A percentile compares a stretch with the other conserved stretches of the same genome.
phyloP scores from a whole-genome alignment of 2,797 vertebrate genomes.

The Coccyzus lansbergi region DNA sequence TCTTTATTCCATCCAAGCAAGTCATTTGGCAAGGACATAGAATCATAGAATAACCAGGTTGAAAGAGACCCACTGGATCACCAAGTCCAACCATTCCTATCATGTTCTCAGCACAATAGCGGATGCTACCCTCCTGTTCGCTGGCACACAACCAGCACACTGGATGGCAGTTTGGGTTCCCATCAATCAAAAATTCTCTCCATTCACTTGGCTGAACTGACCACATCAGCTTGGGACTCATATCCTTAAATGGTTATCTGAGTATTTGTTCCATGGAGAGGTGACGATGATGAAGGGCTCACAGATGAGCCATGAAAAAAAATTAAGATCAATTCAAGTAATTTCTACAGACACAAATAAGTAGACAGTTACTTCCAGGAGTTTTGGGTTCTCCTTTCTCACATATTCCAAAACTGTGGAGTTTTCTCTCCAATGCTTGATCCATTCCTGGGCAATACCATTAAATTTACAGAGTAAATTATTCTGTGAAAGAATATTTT shows the following conservation, averaged over 20 bases:
- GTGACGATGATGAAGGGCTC: not conserved
- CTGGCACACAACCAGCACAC: fast-evolving
- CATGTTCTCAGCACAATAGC: not conserved
- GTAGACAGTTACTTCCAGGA: not conserved
- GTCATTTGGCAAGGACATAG: not conserved
- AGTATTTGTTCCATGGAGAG: not conserved
- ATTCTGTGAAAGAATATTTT: too few species aligned
- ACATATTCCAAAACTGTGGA: not conserved
- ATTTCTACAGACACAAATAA: slow-evolving; percentile 1
- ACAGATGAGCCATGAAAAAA: slow-evolving; percentile 6
- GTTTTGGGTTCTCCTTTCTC: not conserved
- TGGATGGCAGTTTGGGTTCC: not conserved
- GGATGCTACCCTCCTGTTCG: not conserved
- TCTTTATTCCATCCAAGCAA: not conserved
- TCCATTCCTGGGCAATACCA: slow-evolving; percentile 1
- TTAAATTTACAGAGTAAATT: slow-evolving; percentile 23
- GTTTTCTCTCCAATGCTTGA: not conserved
- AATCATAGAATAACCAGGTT: too few species aligned
- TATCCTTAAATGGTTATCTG: not conserved
- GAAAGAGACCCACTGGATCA: too few species aligned
- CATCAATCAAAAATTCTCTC: not conserved
- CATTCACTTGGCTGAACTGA: not conserved
- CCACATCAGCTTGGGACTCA: not conserved
- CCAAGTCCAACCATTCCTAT: too few species aligned
- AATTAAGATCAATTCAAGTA: slow-evolving; percentile 47